These are phyloP conservation scores for Misgurnus anguillicaudatus DNA, from an alignment of 2,113 vertebrate genomes.

Conservation along the genomic window DNA sequence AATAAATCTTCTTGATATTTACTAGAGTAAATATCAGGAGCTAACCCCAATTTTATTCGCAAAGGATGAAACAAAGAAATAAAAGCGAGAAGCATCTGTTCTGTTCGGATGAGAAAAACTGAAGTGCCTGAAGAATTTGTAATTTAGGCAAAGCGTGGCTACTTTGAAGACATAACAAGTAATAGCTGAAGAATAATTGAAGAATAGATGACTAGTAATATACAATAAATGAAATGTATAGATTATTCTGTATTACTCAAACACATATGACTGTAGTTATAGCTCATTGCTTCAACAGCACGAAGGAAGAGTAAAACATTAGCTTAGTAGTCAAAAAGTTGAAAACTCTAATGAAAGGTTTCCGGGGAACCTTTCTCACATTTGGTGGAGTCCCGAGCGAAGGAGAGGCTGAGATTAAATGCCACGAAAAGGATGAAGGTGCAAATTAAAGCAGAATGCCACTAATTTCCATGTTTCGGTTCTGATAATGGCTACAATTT, in stretches of 20 bases:
- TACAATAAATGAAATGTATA: too few relatives aligned
- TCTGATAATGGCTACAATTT: constrained; percentile 45
- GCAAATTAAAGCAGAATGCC: constrained; percentile 49
- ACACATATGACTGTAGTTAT: not conserved
- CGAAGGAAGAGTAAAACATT: not conserved
- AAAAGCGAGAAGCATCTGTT: not conserved
- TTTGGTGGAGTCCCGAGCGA: not conserved
- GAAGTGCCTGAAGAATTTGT: not conserved
- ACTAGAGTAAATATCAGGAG: constrained; percentile 18
- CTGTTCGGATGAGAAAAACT: not conserved
- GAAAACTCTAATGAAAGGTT: constrained; percentile 28
- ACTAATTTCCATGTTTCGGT: constrained; percentile 44
- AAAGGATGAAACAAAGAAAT: not conserved
- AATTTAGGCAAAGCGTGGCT: not conserved
- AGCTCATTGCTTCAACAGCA: too few relatives aligned
- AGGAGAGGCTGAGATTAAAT: not conserved
- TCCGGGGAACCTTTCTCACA: not conserved
- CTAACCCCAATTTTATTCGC: not conserved
- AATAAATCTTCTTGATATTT: constrained; percentile 32
- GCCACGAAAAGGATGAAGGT: constrained; percentile 37
- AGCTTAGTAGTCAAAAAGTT: not conserved
- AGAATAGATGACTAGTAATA: too few relatives aligned
- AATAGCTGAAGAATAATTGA: too few relatives aligned
- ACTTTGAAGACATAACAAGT: too few relatives aligned
- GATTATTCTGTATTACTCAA: not conserved